These are phyloP conservation scores for Scytalopus superciliaris DNA, from an alignment of 2,113 vertebrate species.

Conservation along the genomic window DNA sequence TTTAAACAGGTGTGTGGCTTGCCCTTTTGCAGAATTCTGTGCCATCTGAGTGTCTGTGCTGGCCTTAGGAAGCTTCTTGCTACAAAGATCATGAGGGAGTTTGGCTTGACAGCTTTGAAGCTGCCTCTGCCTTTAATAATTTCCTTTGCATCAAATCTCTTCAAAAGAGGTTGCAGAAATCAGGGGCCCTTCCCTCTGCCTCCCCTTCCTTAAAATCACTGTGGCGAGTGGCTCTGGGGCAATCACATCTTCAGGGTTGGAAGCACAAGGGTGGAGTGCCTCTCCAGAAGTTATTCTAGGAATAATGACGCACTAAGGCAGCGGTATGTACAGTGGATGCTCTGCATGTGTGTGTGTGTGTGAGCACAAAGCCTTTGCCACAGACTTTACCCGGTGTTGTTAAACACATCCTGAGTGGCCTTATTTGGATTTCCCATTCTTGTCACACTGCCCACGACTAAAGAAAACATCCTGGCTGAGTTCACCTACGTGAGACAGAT, in stretches of 20 bases:
- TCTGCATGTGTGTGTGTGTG: not conserved
- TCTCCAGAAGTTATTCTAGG: slow-evolving; percentile 64
- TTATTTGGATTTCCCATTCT: slow-evolving; percentile 73
- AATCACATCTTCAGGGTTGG: not conserved
- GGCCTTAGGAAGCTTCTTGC: not conserved
- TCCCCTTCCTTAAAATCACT: not conserved
- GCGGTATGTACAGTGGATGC: not conserved
- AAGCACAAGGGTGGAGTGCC: slow-evolving; percentile 51
- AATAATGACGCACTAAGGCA: slow-evolving; percentile 12
- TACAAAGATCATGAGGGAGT: not conserved
- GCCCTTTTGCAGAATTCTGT: not conserved
- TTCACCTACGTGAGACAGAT: slow-evolving; percentile 64
- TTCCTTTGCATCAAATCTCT: not conserved
- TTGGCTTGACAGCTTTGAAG: not conserved
- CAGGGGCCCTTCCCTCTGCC: not conserved
- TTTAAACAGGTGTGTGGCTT: slow-evolving; percentile 33
- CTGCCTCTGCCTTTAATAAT: not conserved
- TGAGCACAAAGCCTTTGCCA: slow-evolving; percentile 7
- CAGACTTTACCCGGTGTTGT: slow-evolving; percentile 40
- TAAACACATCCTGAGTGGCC: slow-evolving; percentile 64
- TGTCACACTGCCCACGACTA: slow-evolving; percentile 74
- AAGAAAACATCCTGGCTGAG: slow-evolving; percentile 75
- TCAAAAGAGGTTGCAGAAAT: not conserved
- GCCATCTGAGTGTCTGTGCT: not conserved
- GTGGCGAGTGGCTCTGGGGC: not conserved